Base-by-base conservation (phyloP, 2,888 invertebrate genomes). In the Blastobasis adustella region DNA sequence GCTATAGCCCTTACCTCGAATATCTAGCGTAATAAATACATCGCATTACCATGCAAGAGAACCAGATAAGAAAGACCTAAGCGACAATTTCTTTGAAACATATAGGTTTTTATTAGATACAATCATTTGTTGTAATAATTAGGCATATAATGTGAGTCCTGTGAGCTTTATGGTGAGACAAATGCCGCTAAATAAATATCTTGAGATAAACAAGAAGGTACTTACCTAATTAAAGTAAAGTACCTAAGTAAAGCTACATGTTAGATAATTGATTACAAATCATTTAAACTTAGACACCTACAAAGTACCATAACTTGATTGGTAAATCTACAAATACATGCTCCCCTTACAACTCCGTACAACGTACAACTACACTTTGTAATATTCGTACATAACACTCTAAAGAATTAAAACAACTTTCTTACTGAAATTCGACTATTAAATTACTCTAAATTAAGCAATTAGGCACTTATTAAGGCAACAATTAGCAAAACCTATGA, bases 11-110 rank as follows among this genome's bases (percentile, higher is more conserved):
- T 42, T 63, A 71, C 68, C 65, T 70, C 71, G 66, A 63, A 71
- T 73, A 75, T 69, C 72, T 75, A 73, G 47, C 60, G 61, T 49
- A 74, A 77, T 82, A 82, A 82, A 81, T 81, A 82, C 75, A 78
- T 63, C 66, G 66, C 57, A 53, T 23, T 1, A 54, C 49, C 46
- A 45, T 10, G 49, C 44, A 45, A 23, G 39, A 45, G 23, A 45
- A 49, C 46, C 40, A 46, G 41, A 49, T 45, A 41, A 37, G 37
- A 9, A 8, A 46, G 9, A 23, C 23, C 23, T 23, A 23, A 23
- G 23, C 23, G 23, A 23, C 23, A 23, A 23, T 23, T 23, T 23
- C 23, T 23, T 2, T 23, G 1, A 23, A 23, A 23, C 23, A 3
- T 23, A 23, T 23, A 23, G 23, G 3, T 23, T 2, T 23, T 23